Evolutionary conservation across 2,888 invertebrate species (phyloP).

Genomic region (Bhutanitis thaidina): DNA sequence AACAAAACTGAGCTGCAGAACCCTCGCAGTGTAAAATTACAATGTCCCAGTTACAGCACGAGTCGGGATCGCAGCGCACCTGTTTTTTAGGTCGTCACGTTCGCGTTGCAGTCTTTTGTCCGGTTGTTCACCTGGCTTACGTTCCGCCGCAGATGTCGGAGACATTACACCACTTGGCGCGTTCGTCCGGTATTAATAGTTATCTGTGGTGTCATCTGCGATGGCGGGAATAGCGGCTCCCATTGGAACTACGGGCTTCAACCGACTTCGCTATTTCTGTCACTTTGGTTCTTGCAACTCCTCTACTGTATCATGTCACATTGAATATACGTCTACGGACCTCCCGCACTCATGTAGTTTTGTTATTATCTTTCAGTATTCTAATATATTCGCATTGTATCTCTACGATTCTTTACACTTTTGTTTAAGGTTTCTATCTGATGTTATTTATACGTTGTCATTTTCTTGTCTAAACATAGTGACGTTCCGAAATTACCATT

Average conservation of each 20-base stretch:
- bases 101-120: conserved; percentile 9
- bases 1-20: neutral
- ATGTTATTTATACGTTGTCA: too few relatives aligned
- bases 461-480: too few relatives aligned
- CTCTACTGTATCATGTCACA: too few relatives aligned
- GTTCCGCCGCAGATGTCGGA: conserved; percentile 1
- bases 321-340: too few relatives aligned
- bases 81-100: conserved; percentile 16
- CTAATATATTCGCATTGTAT: too few relatives aligned
- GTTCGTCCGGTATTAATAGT: conserved; percentile 7
- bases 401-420: too few relatives aligned
- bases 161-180: neutral
- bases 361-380: too few relatives aligned
- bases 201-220: conserved; percentile 6
- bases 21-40: conserved; percentile 4
- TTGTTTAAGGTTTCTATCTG: too few relatives aligned
- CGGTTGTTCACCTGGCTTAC: conserved; percentile 16
- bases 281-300: too few relatives aligned
- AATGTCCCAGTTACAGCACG: conserved; percentile 9
- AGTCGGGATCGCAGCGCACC: conserved; percentile 2
- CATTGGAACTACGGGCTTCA: neutral
- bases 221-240: neutral
- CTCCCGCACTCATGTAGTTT: too few relatives aligned
- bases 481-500: too few relatives aligned
- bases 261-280: too few relatives aligned